Conservation (phyloP, 2,113 vertebrate species). For the Cinclus mexicanus region DNA sequence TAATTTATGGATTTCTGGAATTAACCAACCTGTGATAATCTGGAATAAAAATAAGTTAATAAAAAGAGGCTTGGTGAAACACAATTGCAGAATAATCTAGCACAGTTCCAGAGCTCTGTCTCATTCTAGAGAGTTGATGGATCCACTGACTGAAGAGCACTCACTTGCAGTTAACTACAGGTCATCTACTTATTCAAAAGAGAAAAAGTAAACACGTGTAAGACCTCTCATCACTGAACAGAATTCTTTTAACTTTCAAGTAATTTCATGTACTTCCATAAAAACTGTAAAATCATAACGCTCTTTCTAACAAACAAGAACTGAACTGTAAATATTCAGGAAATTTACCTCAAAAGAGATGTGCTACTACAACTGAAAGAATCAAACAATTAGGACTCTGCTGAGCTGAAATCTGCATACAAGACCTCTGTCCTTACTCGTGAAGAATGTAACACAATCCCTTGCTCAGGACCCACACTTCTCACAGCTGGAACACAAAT, state of each 20-base stretch:
- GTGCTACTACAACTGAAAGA: neutral
- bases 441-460: neutral
- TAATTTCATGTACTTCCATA: neutral
- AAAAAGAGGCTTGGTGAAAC: neutral
- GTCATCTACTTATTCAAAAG: neutral
- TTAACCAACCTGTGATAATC: neutral
- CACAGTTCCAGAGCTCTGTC: neutral
- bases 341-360: neutral
- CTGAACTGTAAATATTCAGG: neutral
- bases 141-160: neutral
- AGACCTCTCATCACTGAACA: neutral
- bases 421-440: neutral
- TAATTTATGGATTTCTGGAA: neutral
- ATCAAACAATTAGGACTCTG: neutral
- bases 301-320: neutral
- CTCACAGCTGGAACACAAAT: neutral
- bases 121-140: neutral
- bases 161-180: neutral
- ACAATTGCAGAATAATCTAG: neutral
- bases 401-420: neutral
- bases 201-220: neutral
- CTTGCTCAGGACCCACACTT: neutral
- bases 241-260: neutral
- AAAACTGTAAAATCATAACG: neutral
- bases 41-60: neutral